phyloP scores from a whole-genome alignment of 53 echinoderm and acorn worm species.

The Henricia sp. region DNA sequence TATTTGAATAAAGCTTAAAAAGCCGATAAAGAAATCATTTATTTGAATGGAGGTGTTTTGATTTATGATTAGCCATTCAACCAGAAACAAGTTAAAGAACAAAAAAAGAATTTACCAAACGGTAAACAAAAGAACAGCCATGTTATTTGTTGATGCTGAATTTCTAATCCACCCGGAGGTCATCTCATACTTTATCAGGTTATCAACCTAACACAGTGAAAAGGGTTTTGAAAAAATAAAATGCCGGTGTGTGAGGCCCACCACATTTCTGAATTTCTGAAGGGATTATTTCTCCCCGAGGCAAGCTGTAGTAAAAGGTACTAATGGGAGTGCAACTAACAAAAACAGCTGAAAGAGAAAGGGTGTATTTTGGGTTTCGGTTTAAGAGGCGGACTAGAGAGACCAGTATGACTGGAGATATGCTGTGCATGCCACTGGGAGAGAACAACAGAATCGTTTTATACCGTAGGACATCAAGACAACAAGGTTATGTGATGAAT shows the following conservation, averaged over 20 bases:
- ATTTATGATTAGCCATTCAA: neutral
- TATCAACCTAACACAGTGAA: constrained; percentile 47
- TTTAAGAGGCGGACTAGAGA: constrained; percentile 24
- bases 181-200: constrained; percentile 33
- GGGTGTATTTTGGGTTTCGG: constrained; percentile 19
- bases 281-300: constrained; percentile 9
- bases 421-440: constrained; percentile 1
- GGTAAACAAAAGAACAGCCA: neutral
- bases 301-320: neutral
- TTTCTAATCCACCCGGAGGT: constrained; percentile 35
- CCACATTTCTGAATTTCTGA: constrained; percentile 11
- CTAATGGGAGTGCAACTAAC: constrained; percentile 10
- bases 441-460: constrained; percentile 24
- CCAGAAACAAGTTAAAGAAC: neutral
- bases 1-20: too few relatives aligned
- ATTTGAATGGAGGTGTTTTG: neutral
- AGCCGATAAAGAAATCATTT: too few relatives aligned
- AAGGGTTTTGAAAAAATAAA: neutral
- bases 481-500: neutral
- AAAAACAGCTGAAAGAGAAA: neutral
- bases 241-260: neutral
- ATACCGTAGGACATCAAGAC: neutral
- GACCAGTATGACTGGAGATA: neutral
- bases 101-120: neutral
- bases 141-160: constrained; percentile 2